phyloP scores from a whole-genome alignment of 2,797 vertebrate genomes.

The Ctenochaetus hawaiiensis region DNA sequence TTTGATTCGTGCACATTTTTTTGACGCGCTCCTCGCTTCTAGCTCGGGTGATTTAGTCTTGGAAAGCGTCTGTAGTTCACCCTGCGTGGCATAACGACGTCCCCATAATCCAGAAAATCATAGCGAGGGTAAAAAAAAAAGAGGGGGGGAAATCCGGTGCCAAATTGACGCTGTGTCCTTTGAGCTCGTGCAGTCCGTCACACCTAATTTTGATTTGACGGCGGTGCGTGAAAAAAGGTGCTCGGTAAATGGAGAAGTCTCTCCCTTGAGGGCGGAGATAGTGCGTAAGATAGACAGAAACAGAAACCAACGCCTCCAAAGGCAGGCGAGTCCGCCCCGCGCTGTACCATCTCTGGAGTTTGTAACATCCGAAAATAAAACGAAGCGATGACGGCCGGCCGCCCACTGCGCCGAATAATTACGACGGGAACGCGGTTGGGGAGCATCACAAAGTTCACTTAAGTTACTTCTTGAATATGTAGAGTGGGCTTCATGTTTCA shows the following conservation, averaged over 20 bases:
- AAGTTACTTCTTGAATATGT: slow-evolving; percentile 21
- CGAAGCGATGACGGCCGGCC: slow-evolving; percentile 21
- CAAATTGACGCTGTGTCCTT: slow-evolving; percentile 48
- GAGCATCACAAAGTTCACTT: slow-evolving; percentile 46
- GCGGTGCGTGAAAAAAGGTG: slow-evolving; percentile 23
- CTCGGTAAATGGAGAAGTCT: slow-evolving; percentile 40
- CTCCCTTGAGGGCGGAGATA: slow-evolving; percentile 79
- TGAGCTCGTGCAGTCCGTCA: slow-evolving; percentile 45
- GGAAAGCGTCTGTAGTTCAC: slow-evolving; percentile 64
- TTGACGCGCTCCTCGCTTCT: slow-evolving; percentile 30
- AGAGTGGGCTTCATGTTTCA: background rate
- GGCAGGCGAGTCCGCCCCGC: slow-evolving; percentile 54
- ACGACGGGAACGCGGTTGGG: slow-evolving; percentile 13
- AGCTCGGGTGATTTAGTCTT: slow-evolving; percentile 53
- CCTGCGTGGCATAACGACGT: slow-evolving; percentile 54
- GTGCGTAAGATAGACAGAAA: slow-evolving; percentile 67
- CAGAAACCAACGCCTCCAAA: slow-evolving; percentile 71
- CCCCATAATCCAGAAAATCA: slow-evolving; percentile 63
- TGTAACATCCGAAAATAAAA: slow-evolving; percentile 44
- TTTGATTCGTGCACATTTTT: slow-evolving; percentile 36
- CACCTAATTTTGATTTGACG: slow-evolving; percentile 61
- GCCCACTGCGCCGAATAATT: slow-evolving; percentile 51
- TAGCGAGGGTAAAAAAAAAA: background rate
- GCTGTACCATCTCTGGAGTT: slow-evolving; percentile 52
- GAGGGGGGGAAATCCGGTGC: slow-evolving; percentile 20